Evolutionary conservation across 2,888 invertebrate species (phyloP), one percentile per base, ranked within the genome.

Genomic region (Microctonus hyperodae): DNA sequence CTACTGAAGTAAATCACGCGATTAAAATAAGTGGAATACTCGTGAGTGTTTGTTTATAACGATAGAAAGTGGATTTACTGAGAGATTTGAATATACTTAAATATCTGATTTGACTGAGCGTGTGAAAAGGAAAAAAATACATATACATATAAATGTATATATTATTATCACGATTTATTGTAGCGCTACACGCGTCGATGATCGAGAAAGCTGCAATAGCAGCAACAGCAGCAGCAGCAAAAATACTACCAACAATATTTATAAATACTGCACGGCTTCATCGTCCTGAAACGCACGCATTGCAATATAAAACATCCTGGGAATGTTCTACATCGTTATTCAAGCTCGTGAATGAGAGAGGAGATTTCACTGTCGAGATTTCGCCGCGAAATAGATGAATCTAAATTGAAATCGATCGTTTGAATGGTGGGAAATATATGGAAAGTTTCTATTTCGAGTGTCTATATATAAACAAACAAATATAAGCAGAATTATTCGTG

Each of bases 121-220:
- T 59, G 59, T 59, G 28, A 59, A 59, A 44, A 25, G 44, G n/a
- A 44, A 44, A 57, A 59, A 44, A 59, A 40, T 22, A 28, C 31
- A 23, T 31, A 53, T 25, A n/a, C 25, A 55, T 44, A 59, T 44
- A 40, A 22, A 28, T 31, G n/a, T 31, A n/a, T n/a, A 53, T 33
- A 55, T 51, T 53, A 51, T 28, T 51, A 65, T 59, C 44, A 37
- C 40, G 53, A 59, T 65, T 65, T 65, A 59, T 60, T 53, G 40
- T 59, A 9, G 13, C 37, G 37, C 22, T 65, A 31, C 65, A 65
- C 65, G 65, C 65, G 59, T 40, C 40, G 55, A 60, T 53, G 40
- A 65, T 65, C 53, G 65, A 28, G 65, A 65, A 65, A 65, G 65
- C 65, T 59, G 55, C 1, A 44, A 10, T n/a, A 55, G 11, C 37